Conservation (phyloP, 2,888 invertebrate genomes). For the Acanthosepion esculentum region DNA sequence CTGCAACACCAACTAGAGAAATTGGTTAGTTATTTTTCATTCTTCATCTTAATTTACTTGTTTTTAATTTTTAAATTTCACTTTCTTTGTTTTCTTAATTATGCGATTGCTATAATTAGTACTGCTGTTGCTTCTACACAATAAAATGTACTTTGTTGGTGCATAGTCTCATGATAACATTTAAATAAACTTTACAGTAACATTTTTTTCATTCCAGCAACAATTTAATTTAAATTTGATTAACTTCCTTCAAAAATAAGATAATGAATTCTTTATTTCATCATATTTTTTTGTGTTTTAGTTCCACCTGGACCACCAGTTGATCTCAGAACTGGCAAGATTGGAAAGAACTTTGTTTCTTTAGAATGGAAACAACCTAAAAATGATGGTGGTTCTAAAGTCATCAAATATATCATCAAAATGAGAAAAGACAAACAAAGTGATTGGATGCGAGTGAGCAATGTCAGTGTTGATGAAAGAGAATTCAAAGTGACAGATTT, state of each 20-base stretch:
- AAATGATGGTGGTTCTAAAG: constrained; percentile 66
- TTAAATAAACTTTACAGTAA: background rate
- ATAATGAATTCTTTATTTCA: background rate
- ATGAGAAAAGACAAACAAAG: constrained; percentile 48
- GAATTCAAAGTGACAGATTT: constrained; percentile 60
- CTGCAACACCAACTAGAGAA: constrained; percentile 79
- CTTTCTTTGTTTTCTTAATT: background rate
- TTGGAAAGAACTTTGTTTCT: constrained; percentile 57
- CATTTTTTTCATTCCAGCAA: background rate
- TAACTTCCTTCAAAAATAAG: background rate
- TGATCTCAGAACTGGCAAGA: constrained; percentile 52
- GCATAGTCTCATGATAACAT: background rate
- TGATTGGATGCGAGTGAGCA: constrained; percentile 59
- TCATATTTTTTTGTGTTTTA: constrained; percentile 50
- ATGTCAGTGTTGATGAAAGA: constrained; percentile 57
- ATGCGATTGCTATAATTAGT: background rate
- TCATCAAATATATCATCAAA: constrained; percentile 65
- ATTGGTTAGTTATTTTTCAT: constrained; percentile 50
- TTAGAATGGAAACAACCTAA: constrained; percentile 72
- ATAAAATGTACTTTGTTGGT: background rate
- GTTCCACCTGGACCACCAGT: constrained; percentile 60
- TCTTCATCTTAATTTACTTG: background rate
- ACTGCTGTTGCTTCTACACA: background rate
- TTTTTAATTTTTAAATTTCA: background rate
- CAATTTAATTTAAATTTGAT: background rate